These are phyloP conservation scores for Mamestra brassicae DNA, from an alignment of 2,888 invertebrate species.

Conservation along the genomic window DNA sequence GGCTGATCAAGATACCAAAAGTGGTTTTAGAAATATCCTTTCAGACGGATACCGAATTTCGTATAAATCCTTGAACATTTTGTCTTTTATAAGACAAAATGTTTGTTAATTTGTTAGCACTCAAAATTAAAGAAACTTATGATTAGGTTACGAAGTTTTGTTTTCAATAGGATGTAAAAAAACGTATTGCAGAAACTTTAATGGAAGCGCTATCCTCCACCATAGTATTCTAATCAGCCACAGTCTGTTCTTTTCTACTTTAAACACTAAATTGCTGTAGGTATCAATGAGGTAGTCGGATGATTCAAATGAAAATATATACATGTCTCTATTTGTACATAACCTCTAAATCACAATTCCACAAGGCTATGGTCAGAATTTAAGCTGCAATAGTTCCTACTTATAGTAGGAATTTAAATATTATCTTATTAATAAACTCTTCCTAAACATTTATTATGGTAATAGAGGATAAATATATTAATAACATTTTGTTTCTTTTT, in stretches of 20 bases:
- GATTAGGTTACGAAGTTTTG: background rate
- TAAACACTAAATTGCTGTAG: slow-evolving; percentile 60
- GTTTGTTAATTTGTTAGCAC: background rate
- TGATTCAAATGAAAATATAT: slow-evolving; percentile 68
- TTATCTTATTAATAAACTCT: slow-evolving; percentile 43
- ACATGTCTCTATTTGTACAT: slow-evolving; percentile 60
- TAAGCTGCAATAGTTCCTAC: slow-evolving; percentile 49
- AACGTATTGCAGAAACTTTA: slow-evolving; percentile 1
- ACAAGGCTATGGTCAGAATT: slow-evolving; percentile 61
- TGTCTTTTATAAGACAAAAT: too few relatives aligned
- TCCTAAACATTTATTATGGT: slow-evolving; percentile 46
- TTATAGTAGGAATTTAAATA: slow-evolving; percentile 38
- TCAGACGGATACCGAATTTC: background rate
- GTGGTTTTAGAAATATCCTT: slow-evolving; percentile 10
- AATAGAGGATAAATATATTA: slow-evolving; percentile 38
- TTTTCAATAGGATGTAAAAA: background rate
- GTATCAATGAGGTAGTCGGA: slow-evolving; percentile 75
- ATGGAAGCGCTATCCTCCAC: slow-evolving; percentile 57
- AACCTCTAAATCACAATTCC: slow-evolving; percentile 71
- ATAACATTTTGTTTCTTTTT: slow-evolving; percentile 35
- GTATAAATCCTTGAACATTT: background rate
- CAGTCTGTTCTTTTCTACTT: slow-evolving; percentile 36
- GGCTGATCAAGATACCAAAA: slow-evolving; percentile 31
- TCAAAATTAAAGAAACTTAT: background rate
- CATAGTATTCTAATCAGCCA: slow-evolving; percentile 37